Base-by-base conservation (phyloP, 2,113 vertebrate species). In the Peromyscus leucopus region DNA sequence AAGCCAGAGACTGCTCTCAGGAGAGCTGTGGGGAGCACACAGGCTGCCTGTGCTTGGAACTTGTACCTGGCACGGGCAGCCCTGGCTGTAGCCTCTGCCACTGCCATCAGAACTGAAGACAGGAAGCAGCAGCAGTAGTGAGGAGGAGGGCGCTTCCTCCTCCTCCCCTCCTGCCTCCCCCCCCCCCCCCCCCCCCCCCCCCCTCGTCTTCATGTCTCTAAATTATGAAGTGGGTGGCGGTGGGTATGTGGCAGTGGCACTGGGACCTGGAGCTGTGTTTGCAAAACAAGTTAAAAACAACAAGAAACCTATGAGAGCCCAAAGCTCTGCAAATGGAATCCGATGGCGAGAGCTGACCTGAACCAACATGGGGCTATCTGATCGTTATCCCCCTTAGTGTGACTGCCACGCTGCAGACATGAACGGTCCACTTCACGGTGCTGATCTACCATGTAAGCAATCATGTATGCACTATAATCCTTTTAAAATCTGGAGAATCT, bases 1-100 rank as follows among this genome's bases (percentile, higher is more conserved):
- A 99, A 57, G 94, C 99, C 99, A 42, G 99, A 99, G 97, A 99
- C 99, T 0, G 99, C 99, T 59, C 79, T 59, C 33, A 3, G 33
- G 8, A 57, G 79, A 82, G 51, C 48, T 83, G 36, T 61, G 55
- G 51, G 16, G 42, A 65, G 83, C 46, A 69, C 19, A 26, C 2
- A 7, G 65, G 11, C 19, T 33, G 57, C 21, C 63, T 22, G 26
- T 71, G 31, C 33, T 24, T 7, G 46, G 46, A 33, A 82, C 51
- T 22, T 36, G 28, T 3, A 19, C 48, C 15, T 3, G 46, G 48
- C 16, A 79, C 79, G 59, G 51, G 36, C 13, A 26, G 5, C 98
- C 0, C 97, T 98, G 97, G 98, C 93, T 89, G 83, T 59, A 96
- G 98, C 98, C 95, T 98, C 98, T 2, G 98, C 57, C 36, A 28